phyloP scores from a whole-genome alignment of 1,140 invertebrate genomes.

The Sminthurides bifidus region DNA sequence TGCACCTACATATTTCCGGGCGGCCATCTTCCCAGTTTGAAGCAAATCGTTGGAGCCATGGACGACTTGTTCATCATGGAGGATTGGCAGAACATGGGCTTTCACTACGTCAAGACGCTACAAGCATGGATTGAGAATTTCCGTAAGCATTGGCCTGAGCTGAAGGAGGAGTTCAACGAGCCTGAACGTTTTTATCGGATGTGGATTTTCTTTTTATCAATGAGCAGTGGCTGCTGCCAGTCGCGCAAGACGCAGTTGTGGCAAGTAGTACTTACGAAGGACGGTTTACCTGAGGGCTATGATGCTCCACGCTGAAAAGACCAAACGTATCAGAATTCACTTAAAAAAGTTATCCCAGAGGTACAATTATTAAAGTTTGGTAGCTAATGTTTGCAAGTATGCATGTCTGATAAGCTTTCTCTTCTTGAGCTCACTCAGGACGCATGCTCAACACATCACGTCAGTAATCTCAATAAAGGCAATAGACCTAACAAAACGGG shows the following conservation, averaged over 20 bases:
- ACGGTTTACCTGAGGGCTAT: slow-evolving; percentile 24
- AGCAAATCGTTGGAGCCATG: slow-evolving; percentile 11
- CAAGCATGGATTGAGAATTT: slow-evolving; percentile 28
- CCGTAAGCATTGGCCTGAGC: slow-evolving; percentile 24
- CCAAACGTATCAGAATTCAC: no score
- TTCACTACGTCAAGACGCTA: slow-evolving; percentile 21
- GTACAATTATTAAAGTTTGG: no score
- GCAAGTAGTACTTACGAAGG: slow-evolving; percentile 26
- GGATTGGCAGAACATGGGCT: slow-evolving; percentile 30
- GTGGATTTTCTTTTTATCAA: slow-evolving; percentile 25
- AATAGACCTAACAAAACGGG: no score
- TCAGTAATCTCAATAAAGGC: no score
- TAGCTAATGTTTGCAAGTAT: no score
- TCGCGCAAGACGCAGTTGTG: slow-evolving; percentile 6
- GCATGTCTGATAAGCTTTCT: no score
- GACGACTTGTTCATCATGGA: slow-evolving; percentile 24
- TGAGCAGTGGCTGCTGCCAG: slow-evolving; percentile 17
- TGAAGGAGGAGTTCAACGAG: slow-evolving; percentile 16
- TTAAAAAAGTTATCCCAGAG: no score
- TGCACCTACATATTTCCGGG: slow-evolving; percentile 30
- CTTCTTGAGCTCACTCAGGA: no score
- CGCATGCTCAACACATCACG: no score
- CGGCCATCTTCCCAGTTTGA: slow-evolving; percentile 18
- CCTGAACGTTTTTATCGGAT: slow-evolving; percentile 24
- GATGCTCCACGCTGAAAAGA: slow-evolving; percentile 19